Conservation (phyloP, 2,113 vertebrate genomes). For the Myrmophylax atrothorax region DNA sequence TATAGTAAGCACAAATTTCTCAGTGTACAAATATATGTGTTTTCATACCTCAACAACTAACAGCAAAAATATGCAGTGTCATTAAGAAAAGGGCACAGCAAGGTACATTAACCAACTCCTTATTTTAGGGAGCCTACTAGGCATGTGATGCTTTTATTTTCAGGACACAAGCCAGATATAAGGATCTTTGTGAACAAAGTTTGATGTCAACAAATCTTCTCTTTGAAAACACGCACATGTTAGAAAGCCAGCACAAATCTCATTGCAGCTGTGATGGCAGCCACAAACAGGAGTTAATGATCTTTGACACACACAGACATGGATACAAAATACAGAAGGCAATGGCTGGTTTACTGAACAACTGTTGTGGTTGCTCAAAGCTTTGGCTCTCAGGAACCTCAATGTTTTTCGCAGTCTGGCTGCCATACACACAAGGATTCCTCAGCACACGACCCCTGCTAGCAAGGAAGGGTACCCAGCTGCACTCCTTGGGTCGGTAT, state of each 20-base stretch:
- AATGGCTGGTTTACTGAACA: background rate
- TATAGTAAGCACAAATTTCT: constrained; percentile 47
- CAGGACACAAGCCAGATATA: background rate
- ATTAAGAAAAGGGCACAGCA: background rate
- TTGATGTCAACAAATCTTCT: constrained; percentile 34
- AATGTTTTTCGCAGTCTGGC: background rate
- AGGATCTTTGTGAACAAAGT: constrained; percentile 12
- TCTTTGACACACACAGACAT: background rate
- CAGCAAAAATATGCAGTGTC: background rate
- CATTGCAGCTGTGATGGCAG: background rate
- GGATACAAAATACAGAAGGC: background rate
- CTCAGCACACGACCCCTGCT: background rate
- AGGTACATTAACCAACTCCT: background rate
- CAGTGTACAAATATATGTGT: constrained; percentile 3
- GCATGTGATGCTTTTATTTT: background rate
- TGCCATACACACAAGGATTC: background rate
- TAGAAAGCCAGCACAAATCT: constrained; percentile 8
- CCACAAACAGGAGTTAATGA: constrained; percentile 23
- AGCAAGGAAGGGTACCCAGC: background rate
- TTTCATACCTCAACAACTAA: constrained; percentile 5
- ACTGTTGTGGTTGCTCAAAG: background rate
- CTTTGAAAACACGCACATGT: background rate
- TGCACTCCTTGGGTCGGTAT: accelerated
- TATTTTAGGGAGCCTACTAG: background rate
- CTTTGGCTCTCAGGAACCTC: background rate